Conservation (phyloP, 2,113 vertebrate genomes). For the Gavialis gangeticus region DNA sequence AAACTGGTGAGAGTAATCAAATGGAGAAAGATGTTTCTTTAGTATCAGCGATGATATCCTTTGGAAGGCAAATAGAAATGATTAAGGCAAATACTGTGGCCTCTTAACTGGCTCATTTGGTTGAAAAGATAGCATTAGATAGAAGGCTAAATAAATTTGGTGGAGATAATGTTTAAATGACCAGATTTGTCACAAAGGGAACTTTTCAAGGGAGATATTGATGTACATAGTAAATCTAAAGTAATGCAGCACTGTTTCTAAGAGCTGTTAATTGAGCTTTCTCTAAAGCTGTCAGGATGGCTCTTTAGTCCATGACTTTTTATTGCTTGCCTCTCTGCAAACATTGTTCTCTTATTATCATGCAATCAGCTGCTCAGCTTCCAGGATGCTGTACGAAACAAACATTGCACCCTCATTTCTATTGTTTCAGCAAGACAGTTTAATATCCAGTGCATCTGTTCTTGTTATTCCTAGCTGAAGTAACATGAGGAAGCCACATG, state of each 20-base stretch:
- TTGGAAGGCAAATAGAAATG: neutral
- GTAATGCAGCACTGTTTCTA: slow-evolving; percentile 10
- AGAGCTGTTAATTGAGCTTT: slow-evolving; percentile 40
- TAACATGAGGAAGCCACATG: neutral
- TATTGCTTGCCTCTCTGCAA: slow-evolving; percentile 26
- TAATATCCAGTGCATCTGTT: slow-evolving; percentile 37
- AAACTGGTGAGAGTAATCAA: neutral
- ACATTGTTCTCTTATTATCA: slow-evolving; percentile 55
- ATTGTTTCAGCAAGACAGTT: slow-evolving; percentile 30
- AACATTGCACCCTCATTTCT: slow-evolving; percentile 49
- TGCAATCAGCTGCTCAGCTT: slow-evolving; percentile 17
- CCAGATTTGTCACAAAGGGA: neutral
- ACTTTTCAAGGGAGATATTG: neutral
- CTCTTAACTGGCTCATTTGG: neutral
- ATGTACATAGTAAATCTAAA: slow-evolving; percentile 6
- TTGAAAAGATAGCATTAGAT: neutral
- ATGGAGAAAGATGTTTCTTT: neutral
- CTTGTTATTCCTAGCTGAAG: slow-evolving; percentile 33
- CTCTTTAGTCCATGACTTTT: slow-evolving; percentile 34
- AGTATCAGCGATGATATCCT: neutral
- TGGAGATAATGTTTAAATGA: neutral
- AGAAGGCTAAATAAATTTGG: neutral
- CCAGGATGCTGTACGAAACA: neutral
- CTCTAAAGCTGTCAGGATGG: slow-evolving; percentile 29
- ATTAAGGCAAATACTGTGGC: neutral